Evolutionary conservation across 2,797 vertebrate species (phyloP).

Genomic region (Helostoma temminkii): DNA sequence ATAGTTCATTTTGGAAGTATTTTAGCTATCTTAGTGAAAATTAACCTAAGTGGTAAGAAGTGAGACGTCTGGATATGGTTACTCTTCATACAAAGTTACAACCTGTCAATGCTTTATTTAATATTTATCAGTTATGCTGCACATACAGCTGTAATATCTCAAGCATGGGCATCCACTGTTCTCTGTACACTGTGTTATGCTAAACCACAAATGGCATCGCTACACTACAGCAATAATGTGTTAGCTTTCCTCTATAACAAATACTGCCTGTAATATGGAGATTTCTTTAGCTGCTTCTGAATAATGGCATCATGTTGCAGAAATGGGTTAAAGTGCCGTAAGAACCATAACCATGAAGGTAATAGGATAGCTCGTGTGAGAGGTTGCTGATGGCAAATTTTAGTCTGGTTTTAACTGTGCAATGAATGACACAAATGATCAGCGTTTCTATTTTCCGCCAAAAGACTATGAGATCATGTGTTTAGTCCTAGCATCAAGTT

Average conservation of each 20-base stretch:
- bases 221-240: not conserved
- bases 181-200: not conserved
- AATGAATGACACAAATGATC: constrained; percentile 2
- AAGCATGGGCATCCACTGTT: not conserved
- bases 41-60: not conserved
- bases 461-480: constrained; percentile 5
- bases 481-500: not conserved
- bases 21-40: constrained; percentile 14
- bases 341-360: not conserved
- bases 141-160: not conserved
- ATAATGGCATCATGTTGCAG: constrained; percentile 1
- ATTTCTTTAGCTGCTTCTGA: not conserved
- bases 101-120: constrained; percentile 2
- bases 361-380: not conserved
- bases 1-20: not conserved
- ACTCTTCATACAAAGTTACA: not conserved
- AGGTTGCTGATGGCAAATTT: not conserved
- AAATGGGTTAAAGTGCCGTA: not conserved
- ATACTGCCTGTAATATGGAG: not conserved
- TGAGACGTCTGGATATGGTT: not conserved
- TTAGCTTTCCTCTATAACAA: not conserved
- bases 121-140: not conserved
- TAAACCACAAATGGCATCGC: not conserved
- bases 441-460: constrained; percentile 1
- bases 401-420: constrained; percentile 2